Base-by-base conservation (phyloP, 2,113 vertebrate genomes). In the Spea bombifrons region DNA sequence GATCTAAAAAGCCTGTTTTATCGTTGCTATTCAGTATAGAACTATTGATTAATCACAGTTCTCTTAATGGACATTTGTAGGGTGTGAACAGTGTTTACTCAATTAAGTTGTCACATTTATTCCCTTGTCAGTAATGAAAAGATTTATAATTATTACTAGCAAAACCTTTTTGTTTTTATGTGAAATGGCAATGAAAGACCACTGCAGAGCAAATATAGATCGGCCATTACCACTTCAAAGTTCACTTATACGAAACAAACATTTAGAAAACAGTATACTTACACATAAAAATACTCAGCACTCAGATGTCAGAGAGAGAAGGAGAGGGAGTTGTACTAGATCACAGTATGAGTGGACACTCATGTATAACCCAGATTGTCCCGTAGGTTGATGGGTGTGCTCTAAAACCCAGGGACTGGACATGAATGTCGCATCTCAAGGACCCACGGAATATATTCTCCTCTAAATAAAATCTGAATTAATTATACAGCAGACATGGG, bases 1-100 rank as follows among this genome's bases (percentile, higher is more conserved):
- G 30, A 30, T 30, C 30, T 30, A 30, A 30, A 30, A 30, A 30
- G 1, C 10, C 50, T 53, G 3, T 12, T 53, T 7, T 53, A 53
- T 5, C 2, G 30, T 61, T 61, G 59, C 15, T 5, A 61, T 61
- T 8, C 10, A n/a, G 8, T 61, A 61, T 61, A n/a, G 43, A 79
- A 79, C 72, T 79, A 79, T 79, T 79, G 76, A 79, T 79, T 79
- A 73, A 73, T 53, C 76, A 72, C 69, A 73, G 70, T 57, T 30
- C 69, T 53, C 69, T 73, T 79, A 79, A 79, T 79, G 69, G 76
- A 79, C 59, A 49, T 66, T 79, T 79, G 47, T 65, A 71, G 66
- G 70, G 53, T 73, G 64, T 73, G 64, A 63, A 61, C 76, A 79
- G 69, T 79, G 61, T 57, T 79, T 79, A 65, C 66, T 69, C 50